phyloP scores from a whole-genome alignment of 2,888 invertebrate species.

The Netelia fuscicornis region DNA sequence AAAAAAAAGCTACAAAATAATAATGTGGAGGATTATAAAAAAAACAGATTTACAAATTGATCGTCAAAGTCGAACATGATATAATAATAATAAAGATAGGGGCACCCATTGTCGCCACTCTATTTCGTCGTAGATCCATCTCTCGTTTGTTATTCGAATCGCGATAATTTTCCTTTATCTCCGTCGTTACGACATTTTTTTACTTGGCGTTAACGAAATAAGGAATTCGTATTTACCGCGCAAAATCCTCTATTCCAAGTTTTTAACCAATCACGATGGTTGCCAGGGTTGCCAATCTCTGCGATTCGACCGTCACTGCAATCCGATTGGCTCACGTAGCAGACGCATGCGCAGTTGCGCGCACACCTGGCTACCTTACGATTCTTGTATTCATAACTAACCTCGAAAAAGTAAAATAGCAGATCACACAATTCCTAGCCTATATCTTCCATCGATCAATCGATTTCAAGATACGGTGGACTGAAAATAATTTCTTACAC shows the following conservation, averaged over 20 bases:
- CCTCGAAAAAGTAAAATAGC: background rate
- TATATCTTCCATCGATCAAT: background rate
- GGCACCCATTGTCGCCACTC: conserved; percentile 58
- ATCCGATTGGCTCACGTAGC: no score
- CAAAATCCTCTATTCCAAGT: no score
- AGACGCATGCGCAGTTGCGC: no score
- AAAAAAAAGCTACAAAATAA: conserved; percentile 39
- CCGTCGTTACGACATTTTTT: no score
- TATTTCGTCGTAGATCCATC: conserved; percentile 30
- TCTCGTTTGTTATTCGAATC: conserved; percentile 10
- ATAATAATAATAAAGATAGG: conserved; percentile 51
- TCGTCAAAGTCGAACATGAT: conserved; percentile 58
- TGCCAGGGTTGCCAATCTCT: background rate
- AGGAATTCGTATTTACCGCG: no score
- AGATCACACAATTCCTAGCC: background rate
- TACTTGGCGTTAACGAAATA: no score
- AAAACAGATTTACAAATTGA: conserved; percentile 54
- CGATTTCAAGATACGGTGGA: background rate
- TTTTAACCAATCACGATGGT: background rate
- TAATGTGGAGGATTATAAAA: conserved; percentile 34
- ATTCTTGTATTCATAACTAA: conserved; percentile 19
- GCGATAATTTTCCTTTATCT: background rate
- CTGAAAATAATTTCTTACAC: background rate
- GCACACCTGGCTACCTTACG: background rate
- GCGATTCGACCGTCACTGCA: background rate